These are phyloP conservation scores for Trichonephila clavata DNA, from an alignment of 1,140 invertebrate species.

Conservation along the genomic window DNA sequence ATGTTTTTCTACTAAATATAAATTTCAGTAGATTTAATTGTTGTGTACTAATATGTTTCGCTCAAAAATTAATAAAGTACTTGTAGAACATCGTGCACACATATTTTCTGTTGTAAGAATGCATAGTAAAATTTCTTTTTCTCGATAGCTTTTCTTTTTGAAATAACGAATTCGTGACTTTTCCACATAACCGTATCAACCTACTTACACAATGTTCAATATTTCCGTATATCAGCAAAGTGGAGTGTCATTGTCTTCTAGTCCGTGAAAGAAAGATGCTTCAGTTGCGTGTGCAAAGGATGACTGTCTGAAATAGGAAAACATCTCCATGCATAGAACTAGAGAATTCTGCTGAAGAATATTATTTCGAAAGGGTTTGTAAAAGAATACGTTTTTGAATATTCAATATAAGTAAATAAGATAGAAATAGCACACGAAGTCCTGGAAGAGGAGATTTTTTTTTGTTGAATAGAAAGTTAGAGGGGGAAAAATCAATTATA, in stretches of 20 bases:
- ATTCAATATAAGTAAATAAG: neutral
- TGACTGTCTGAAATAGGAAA: slow-evolving; percentile 11
- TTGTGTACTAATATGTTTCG: no score
- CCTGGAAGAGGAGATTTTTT: neutral
- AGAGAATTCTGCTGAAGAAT: neutral
- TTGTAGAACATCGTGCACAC: no score
- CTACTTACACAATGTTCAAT: slow-evolving; percentile 27
- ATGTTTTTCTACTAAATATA: no score
- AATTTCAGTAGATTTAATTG: no score
- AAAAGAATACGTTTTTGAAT: neutral
- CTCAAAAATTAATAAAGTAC: no score
- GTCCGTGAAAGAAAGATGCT: slow-evolving; percentile 23
- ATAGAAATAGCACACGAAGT: neutral
- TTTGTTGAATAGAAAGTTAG: neutral
- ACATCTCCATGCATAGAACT: neutral
- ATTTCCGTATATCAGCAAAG: slow-evolving; percentile 56
- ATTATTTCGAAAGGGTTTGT: neutral
- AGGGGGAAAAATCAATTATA: neutral
- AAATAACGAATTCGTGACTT: slow-evolving; percentile 42
- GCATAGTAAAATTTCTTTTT: neutral
- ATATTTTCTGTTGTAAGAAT: neutral
- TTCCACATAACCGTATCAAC: slow-evolving; percentile 47
- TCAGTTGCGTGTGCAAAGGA: slow-evolving; percentile 37
- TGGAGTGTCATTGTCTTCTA: slow-evolving; percentile 55
- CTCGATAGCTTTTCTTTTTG: neutral